Conservation (phyloP, 2,113 vertebrate species). For the Engraulis encrasicolus region DNA sequence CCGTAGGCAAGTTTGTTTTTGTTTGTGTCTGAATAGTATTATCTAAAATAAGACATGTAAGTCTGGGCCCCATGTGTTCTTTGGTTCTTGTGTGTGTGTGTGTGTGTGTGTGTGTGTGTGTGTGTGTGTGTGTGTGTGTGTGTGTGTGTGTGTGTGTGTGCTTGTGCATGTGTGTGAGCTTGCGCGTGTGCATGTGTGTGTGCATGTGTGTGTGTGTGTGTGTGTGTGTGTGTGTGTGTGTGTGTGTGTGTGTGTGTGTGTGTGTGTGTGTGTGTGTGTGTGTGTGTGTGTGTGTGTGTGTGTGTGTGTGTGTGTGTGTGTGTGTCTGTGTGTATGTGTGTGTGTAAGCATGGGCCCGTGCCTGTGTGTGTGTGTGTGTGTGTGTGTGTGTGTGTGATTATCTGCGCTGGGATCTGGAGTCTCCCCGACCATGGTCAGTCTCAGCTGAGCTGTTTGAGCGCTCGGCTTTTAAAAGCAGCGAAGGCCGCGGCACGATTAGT, state of each 20-base stretch:
- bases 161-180: too few relatives aligned
- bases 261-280: conserved; percentile 12
- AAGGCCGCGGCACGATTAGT: conserved; percentile 63
- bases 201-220: background rate
- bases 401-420: conserved; percentile 63
- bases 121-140: background rate
- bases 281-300: background rate
- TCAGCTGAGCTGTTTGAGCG: conserved; percentile 62
- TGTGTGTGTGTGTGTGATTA: conserved; percentile 56
- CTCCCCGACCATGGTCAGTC: conserved; percentile 62
- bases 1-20: background rate
- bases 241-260: background rate
- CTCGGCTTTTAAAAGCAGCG: conserved; percentile 69
- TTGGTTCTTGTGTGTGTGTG: background rate
- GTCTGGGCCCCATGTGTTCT: background rate
- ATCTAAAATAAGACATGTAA: too few relatives aligned
- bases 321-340: background rate
- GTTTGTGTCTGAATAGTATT: background rate
- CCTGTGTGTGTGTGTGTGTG: conserved; percentile 31
- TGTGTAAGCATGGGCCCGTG: background rate
- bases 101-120: too few relatives aligned
- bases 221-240: background rate
- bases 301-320: background rate
- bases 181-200: background rate
- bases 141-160: too few relatives aligned